Percentiles rank a stretch among this genome's conserved stretches.
Conservation (phyloP, 2,113 vertebrate species). For the Isichthys henryi region DNA sequence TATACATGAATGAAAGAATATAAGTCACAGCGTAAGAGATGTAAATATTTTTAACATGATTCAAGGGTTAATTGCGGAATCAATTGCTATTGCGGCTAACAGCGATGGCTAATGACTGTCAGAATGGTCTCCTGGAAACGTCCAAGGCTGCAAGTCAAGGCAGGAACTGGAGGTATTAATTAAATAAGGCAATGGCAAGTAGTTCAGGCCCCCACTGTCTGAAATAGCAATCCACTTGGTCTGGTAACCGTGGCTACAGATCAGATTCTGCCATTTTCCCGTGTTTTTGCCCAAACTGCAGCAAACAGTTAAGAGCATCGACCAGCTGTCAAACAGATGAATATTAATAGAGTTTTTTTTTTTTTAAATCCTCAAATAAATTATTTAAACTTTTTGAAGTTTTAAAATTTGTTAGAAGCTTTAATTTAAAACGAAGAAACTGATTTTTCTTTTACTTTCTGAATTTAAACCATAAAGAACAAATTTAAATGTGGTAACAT, state of each 20-base stretch:
- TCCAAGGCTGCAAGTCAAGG: background rate
- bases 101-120: conserved; percentile 30
- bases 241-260: background rate
- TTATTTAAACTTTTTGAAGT: background rate
- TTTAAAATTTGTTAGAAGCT: background rate
- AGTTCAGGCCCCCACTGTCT: background rate
- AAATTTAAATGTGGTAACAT: background rate
- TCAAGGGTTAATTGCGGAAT: conserved; percentile 50
- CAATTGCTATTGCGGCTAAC: conserved; percentile 51
- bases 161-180: background rate
- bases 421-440: background rate
- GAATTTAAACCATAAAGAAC: background rate
- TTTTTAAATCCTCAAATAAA: background rate
- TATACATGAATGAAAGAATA: background rate
- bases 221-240: background rate
- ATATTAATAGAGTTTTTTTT: background rate
- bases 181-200: background rate
- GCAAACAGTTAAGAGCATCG: background rate
- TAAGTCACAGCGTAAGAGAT: background rate
- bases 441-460: background rate
- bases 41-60: conserved; percentile 1
- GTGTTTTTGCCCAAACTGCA: background rate
- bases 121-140: conserved; percentile 27
- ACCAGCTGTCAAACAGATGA: background rate
- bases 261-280: background rate